Evolutionary conservation across 2,888 invertebrate genomes (phyloP), one percentile per base, ranked within the genome.

Genomic region (Drosophila demipolita): DNA sequence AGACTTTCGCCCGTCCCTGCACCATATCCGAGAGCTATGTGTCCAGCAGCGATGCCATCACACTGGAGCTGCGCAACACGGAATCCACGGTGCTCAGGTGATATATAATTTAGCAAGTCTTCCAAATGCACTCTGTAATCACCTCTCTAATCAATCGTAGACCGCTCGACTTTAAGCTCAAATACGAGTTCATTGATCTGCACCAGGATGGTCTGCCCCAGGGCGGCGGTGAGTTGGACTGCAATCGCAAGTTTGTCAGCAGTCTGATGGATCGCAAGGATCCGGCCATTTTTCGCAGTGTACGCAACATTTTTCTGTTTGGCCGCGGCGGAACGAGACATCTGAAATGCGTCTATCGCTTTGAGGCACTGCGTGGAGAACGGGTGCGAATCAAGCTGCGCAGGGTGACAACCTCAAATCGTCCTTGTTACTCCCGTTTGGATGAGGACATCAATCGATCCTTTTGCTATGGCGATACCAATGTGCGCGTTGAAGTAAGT

Each of bases 121-220:
- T 7, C 9, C 3, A 55, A 40, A 4, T 11, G 15, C 12, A 3
- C 6, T 32, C 40, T 11, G 1, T 2, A 12, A 9, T 8, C 17
- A 9, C 3, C 11, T 35, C 1, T 1, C 15, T 2, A n/a, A n/a
- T 45, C 5, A 4, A 15, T 23, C 26, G 12, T 12, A 97, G 97
- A 87, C 97, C 97, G 0, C 95, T 98, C 54, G 95, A 96, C 85
- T 98, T 97, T 92, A 96, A 96, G 91, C 96, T 97, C 0, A 94
- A 97, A 33, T 98, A 97, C 93, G 98, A 98, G 93, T 98, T 98
- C 91, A 97, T 98, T 49, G 97, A 97, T 91, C 94, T 97, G 11
- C 96, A 97, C 86, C 96, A 97, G 93, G 97, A 97, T 80, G 97
- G 97, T 0, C 95, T 97, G 82, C 95, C 96, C 0, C 96, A 95